These are phyloP conservation scores for Eidolon helvum DNA, from an alignment of 2,113 vertebrate genomes.

Conservation along the genomic window DNA sequence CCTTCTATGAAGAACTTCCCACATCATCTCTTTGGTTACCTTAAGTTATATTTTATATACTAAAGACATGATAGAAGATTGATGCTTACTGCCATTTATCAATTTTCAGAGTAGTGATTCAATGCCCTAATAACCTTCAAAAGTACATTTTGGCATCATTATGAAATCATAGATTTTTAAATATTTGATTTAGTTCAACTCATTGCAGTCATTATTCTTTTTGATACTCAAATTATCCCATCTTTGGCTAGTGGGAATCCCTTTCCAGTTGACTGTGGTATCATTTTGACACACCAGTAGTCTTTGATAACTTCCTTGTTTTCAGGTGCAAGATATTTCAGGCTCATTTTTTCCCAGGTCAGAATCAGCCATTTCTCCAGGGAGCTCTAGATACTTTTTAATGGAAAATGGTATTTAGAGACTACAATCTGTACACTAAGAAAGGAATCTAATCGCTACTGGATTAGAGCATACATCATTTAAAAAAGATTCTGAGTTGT, in stretches of 20 bases:
- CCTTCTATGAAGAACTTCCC: background rate
- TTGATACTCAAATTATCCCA: background rate
- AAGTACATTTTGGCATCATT: background rate
- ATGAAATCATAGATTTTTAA: background rate
- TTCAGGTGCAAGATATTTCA: background rate
- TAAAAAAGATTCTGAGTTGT: background rate
- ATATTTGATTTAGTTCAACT: background rate
- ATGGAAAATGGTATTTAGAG: conserved; percentile 10
- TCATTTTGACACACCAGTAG: background rate
- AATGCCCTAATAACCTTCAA: background rate
- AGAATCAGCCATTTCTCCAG: background rate
- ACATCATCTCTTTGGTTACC: background rate
- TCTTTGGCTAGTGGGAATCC: background rate
- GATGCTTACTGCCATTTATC: background rate
- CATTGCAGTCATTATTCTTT: background rate
- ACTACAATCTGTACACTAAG: background rate
- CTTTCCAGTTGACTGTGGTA: background rate
- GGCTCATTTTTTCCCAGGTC: background rate
- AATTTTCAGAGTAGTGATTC: background rate
- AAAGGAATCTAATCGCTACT: background rate
- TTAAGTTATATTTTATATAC: background rate
- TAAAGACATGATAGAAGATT: background rate
- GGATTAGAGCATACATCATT: background rate
- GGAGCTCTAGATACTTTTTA: background rate
- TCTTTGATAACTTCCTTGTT: background rate